phyloP scores from a whole-genome alignment of 1,140 invertebrate species.

The Bombus difficillimus region DNA sequence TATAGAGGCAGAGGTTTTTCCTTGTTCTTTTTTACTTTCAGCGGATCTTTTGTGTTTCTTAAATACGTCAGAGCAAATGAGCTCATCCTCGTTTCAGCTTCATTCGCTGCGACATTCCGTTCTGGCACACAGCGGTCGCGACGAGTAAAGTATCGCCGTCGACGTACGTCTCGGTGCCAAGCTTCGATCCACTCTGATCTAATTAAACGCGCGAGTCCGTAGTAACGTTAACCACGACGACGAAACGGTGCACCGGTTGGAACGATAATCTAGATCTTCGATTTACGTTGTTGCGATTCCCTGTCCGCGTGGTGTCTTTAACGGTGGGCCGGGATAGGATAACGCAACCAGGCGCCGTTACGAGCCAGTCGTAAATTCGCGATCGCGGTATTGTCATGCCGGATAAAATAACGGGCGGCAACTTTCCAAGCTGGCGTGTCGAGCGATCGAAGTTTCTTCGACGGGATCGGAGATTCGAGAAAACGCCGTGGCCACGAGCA shows the following conservation, averaged over 20 bases:
- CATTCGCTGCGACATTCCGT: background rate
- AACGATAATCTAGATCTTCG: background rate
- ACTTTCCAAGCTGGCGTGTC: conserved; percentile 24
- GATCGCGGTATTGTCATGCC: conserved; percentile 32
- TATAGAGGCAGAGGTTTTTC: background rate
- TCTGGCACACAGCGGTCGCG: conserved; percentile 2
- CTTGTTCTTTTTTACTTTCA: background rate
- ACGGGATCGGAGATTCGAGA: background rate
- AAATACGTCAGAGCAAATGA: background rate
- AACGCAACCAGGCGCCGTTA: background rate
- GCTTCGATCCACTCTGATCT: conserved; percentile 44
- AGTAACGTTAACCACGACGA: background rate
- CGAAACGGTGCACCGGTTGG: background rate
- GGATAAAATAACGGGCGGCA: conserved; percentile 20
- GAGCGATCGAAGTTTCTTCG: conserved; percentile 39
- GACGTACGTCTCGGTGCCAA: background rate
- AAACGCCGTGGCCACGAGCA: conserved; percentile 14
- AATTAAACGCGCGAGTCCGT: conserved; percentile 28
- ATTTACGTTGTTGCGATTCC: background rate
- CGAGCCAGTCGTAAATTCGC: conserved; percentile 27
- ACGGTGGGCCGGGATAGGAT: background rate
- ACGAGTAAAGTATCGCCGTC: background rate
- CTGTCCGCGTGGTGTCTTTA: background rate
- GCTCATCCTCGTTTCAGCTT: conserved; percentile 24
- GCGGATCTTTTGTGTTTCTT: conserved; percentile 13